Conservation (phyloP, 2,113 vertebrate species). For the Leucoraja erinaceus region DNA sequence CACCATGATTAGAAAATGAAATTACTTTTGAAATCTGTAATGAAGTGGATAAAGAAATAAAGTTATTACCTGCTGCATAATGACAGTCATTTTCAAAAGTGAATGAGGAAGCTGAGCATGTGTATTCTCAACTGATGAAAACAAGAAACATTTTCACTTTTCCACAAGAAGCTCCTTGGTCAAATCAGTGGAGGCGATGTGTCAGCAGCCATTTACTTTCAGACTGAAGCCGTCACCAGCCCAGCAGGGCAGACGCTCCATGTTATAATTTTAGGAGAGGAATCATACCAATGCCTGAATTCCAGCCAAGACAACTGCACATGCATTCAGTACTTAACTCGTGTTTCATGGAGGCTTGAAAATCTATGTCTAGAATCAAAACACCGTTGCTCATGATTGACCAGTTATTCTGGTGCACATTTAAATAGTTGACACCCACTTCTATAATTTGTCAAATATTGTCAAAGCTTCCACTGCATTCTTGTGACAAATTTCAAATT, state of each 20-base stretch:
- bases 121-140: constrained; percentile 13
- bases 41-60: background rate
- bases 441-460: background rate
- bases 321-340: background rate
- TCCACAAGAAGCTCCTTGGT: background rate
- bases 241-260: background rate
- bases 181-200: background rate
- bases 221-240: constrained; percentile 23
- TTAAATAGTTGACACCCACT: background rate
- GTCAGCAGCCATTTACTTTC: background rate
- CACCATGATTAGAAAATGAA: background rate
- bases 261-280: constrained; percentile 26
- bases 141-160: constrained; percentile 1
- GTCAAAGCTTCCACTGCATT: background rate
- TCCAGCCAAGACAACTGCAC: constrained; percentile 9
- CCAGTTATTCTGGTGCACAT: background rate
- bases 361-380: background rate
- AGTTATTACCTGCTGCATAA: background rate
- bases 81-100: background rate
- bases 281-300: constrained; percentile 4
- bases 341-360: background rate
- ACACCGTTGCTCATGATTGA: background rate
- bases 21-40: background rate
- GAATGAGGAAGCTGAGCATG: background rate
- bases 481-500: background rate